These are phyloP conservation scores for Euphydryas editha DNA, from an alignment of 2,888 invertebrate species.

Conservation along the genomic window DNA sequence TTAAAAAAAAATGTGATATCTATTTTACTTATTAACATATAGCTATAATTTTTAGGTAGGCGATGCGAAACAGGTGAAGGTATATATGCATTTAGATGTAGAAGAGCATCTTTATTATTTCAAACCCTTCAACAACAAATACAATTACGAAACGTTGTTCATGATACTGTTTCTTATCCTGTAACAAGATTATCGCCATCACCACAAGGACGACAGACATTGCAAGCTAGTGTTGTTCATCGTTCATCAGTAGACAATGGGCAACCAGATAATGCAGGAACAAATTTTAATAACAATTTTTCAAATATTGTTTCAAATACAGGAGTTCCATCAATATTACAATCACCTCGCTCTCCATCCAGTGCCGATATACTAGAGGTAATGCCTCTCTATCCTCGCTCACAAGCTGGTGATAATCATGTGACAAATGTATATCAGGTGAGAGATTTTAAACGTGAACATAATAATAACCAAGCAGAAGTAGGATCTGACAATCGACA, in stretches of 20 bases:
- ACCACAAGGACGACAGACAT: slow-evolving; percentile 68
- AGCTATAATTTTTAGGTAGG: slow-evolving; percentile 83
- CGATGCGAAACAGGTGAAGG: slow-evolving; percentile 96
- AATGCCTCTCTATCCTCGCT: slow-evolving; percentile 76
- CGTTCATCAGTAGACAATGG: slow-evolving; percentile 76
- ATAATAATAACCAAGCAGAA: slow-evolving; percentile 76
- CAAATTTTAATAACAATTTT: slow-evolving; percentile 57
- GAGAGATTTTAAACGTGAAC: slow-evolving; percentile 81
- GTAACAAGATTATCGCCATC: slow-evolving; percentile 68
- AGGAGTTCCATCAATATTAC: slow-evolving; percentile 53
- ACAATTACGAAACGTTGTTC: slow-evolving; percentile 84
- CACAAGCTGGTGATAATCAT: slow-evolving; percentile 65
- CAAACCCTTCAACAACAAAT: slow-evolving; percentile 93
- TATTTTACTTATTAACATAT: no score
- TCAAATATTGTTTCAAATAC: slow-evolving; percentile 52
- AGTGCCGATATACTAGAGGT: slow-evolving; percentile 83
- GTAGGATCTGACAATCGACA: slow-evolving; percentile 56
- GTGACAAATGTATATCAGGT: slow-evolving; percentile 83
- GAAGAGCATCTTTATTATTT: slow-evolving; percentile 93
- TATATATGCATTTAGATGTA: slow-evolving; percentile 96
- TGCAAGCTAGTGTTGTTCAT: slow-evolving; percentile 74
- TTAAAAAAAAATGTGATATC: no score
- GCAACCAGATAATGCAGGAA: slow-evolving; percentile 56
- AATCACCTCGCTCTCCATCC: slow-evolving; percentile 78
- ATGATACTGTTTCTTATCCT: slow-evolving; percentile 69